Evolutionary conservation across 2,888 invertebrate genomes (phyloP), one percentile per base, ranked within the genome.

Genomic region (Eilema griseolum): DNA sequence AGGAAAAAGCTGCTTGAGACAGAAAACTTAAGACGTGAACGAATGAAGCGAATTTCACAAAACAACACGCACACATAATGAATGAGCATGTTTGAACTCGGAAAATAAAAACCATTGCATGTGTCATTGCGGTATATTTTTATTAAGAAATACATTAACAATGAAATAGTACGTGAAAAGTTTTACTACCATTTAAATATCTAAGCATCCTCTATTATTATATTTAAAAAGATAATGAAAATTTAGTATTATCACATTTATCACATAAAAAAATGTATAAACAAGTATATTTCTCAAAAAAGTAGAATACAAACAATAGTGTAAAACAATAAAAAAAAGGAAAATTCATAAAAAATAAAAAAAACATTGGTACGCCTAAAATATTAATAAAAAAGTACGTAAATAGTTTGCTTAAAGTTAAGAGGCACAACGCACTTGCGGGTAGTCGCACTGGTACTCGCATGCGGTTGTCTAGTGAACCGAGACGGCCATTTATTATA

Each of bases 1-100:
- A 83, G 93, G 69, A 89, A 92, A n/a, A 90, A 90, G 72, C 81
- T 95, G 66, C 76, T 93, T 16, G 92, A 94, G 77, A 88, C 91
- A 1, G 93, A 94, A 84, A 89, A 89, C 66, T 69, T 82, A 2
- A 85, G 94, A 78, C 87, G 92, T 20, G 83, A 87, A 66, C 78
- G 90, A 12, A 83, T 89, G 75, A 89, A 89, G 66, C 78, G 72
- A 66, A 81, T 69, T 10, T 59, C 61, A 5, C 26, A 69, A 52
- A 61, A 12, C 8, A 31, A 31, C 61, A 31, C 60, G 7, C 20
- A 28, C 60, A 61, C 28, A 37, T 37, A 65, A 57, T 33, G 11
- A 56, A 33, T 26, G 8, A 31, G 23, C 16, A 24, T 14, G 10
- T 10, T 62, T 61, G 16, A 10, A 10, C 20, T 41, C 20, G 1